Conservation (phyloP, 1,140 invertebrate species). For the Achatina immaculata region DNA sequence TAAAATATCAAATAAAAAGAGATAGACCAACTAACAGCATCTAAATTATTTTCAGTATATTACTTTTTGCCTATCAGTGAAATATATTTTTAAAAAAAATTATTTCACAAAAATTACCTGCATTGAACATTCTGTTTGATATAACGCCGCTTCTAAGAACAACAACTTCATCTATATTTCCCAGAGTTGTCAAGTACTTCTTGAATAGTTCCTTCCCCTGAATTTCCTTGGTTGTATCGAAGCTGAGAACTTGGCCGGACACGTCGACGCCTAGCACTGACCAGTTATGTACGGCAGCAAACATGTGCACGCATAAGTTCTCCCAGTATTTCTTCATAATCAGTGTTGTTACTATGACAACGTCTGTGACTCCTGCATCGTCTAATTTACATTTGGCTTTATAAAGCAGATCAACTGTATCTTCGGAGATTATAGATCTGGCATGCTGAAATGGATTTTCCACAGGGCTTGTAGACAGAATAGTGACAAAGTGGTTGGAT, state of each 20-base stretch:
- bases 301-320: constrained; percentile 21
- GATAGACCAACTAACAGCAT: too few species aligned
- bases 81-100: too few species aligned
- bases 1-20: too few species aligned
- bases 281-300: constrained; percentile 24
- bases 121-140: constrained; percentile 19
- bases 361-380: neutral
- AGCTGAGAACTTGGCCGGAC: neutral
- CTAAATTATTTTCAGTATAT: too few species aligned
- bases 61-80: too few species aligned
- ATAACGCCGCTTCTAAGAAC: constrained; percentile 10
- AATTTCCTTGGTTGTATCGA: neutral
- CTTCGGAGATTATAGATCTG: neutral
- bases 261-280: constrained; percentile 25
- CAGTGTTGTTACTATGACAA: constrained; percentile 11
- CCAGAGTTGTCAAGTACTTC: constrained; percentile 13
- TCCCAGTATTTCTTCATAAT: constrained; percentile 37
- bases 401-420: constrained; percentile 8
- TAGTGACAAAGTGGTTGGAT: neutral
- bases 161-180: neutral
- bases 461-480: neutral
- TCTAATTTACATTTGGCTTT: constrained; percentile 24
- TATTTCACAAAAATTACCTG: too few species aligned
- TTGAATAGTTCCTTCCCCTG: neutral
- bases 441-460: neutral